phyloP scores from a whole-genome alignment of 2,113 vertebrate species.

The Lasiurus borealis region DNA sequence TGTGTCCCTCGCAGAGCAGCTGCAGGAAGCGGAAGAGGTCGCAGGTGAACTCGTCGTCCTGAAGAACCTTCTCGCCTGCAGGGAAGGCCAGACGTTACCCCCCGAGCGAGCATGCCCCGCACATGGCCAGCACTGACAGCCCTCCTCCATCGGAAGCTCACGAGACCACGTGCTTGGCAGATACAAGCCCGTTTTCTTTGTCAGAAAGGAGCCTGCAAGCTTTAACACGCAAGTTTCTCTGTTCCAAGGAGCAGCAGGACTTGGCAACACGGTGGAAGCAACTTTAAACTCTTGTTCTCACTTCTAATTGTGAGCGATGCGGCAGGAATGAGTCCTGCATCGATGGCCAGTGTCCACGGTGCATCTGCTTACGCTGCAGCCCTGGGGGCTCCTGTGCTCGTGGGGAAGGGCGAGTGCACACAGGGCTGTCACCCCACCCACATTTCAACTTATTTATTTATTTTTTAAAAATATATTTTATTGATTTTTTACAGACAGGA shows the following conservation, averaged over 20 bases:
- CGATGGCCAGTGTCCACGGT: slow-evolving; percentile 39
- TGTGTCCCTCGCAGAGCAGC: slow-evolving; percentile 97
- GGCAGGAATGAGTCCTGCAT: slow-evolving; percentile 33
- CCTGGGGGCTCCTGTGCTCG: too few relatives aligned
- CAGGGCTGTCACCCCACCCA: neutral
- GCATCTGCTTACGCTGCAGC: neutral
- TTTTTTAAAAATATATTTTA: too few relatives aligned
- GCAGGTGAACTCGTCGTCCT: slow-evolving; percentile 97
- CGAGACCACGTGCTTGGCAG: slow-evolving; percentile 83
- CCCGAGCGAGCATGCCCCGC: neutral
- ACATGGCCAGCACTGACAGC: slow-evolving; percentile 52
- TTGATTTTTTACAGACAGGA: too few relatives aligned
- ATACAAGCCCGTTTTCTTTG: slow-evolving; percentile 76
- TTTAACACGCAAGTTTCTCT: slow-evolving; percentile 68
- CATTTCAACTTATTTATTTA: too few relatives aligned
- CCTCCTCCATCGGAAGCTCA: slow-evolving; percentile 85
- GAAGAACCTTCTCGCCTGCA: slow-evolving; percentile 98
- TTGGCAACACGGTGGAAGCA: slow-evolving; percentile 87
- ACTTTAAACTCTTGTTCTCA: slow-evolving; percentile 5
- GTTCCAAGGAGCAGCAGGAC: slow-evolving; percentile 84
- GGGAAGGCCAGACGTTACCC: slow-evolving; percentile 78
- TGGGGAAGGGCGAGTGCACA: neutral
- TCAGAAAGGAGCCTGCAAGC: slow-evolving; percentile 60
- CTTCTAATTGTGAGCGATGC: neutral
- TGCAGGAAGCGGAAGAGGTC: slow-evolving; percentile 99